Conservation (phyloP, 2,888 invertebrate species). For the Thysanoteuthis rhombus region DNA sequence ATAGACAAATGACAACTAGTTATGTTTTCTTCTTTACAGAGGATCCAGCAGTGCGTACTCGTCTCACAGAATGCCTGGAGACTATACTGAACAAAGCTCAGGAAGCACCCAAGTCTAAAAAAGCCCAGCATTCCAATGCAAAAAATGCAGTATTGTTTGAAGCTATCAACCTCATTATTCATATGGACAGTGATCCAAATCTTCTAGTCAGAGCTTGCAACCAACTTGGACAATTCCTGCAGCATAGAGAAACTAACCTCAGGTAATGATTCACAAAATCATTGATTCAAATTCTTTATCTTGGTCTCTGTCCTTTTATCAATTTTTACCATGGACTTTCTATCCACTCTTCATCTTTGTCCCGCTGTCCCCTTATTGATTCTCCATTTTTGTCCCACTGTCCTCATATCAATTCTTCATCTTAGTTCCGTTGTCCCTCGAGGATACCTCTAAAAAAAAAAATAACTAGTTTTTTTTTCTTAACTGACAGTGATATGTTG, state of each 20-base stretch:
- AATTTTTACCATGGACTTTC: no score
- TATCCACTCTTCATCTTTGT: no score
- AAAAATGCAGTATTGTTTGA: constrained; percentile 99
- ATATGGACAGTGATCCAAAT: constrained; percentile 97
- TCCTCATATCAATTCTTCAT: no score
- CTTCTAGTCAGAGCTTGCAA: constrained; percentile 97
- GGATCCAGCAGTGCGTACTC: constrained; percentile 94
- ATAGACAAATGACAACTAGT: background rate
- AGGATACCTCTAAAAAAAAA: no score
- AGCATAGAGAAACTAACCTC: constrained; percentile 91
- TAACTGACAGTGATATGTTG: no score
- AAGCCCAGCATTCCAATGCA: constrained; percentile 99
- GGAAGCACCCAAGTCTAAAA: constrained; percentile 96
- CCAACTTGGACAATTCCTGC: constrained; percentile 97
- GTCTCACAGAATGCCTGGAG: constrained; percentile 96
- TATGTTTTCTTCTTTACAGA: constrained; percentile 48
- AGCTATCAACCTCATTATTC: constrained; percentile 98
- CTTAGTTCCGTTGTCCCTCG: no score
- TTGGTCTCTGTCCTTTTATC: no score
- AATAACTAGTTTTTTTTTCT: no score
- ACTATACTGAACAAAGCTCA: constrained; percentile 98
- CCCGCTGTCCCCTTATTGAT: no score
- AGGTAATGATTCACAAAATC: constrained; percentile 70
- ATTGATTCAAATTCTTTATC: no score
- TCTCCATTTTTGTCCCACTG: no score